These are phyloP conservation scores for Lethenteron camtschaticum DNA, from an alignment of 2,113 vertebrate species.

Conservation along the genomic window DNA sequence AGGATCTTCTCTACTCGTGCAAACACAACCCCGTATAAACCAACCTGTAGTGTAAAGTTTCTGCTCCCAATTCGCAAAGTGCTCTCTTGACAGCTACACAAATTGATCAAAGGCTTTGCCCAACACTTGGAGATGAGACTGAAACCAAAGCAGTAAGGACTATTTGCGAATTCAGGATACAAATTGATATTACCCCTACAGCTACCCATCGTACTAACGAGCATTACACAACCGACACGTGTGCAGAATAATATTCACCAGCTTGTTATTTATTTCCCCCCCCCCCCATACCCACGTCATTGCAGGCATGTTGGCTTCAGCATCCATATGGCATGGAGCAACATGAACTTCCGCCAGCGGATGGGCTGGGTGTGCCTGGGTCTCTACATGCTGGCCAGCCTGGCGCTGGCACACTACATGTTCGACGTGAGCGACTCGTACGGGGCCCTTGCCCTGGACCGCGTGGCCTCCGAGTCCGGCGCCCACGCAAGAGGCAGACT, in stretches of 20 bases:
- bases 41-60: too few relatives aligned
- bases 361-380: conserved; percentile 85
- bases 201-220: too few relatives aligned
- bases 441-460: conserved; percentile 54
- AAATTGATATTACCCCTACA: too few relatives aligned
- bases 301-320: not conserved
- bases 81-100: too few relatives aligned
- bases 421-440: conserved; percentile 80
- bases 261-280: not conserved
- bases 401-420: conserved; percentile 52
- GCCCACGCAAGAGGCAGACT: conserved; percentile 25
- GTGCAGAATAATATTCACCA: not conserved
- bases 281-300: not conserved
- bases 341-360: conserved; percentile 98
- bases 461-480: conserved; percentile 35
- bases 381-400: conserved; percentile 53
- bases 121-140: too few relatives aligned
- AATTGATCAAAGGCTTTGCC: too few relatives aligned
- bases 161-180: too few relatives aligned
- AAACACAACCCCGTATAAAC: too few relatives aligned
- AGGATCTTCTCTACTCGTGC: too few relatives aligned
- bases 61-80: too few relatives aligned
- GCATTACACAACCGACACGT: too few relatives aligned
- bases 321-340: conserved; percentile 65
- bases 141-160: too few relatives aligned